Conservation (phyloP, 2,797 vertebrate species). For the Pangasius djambal region DNA sequence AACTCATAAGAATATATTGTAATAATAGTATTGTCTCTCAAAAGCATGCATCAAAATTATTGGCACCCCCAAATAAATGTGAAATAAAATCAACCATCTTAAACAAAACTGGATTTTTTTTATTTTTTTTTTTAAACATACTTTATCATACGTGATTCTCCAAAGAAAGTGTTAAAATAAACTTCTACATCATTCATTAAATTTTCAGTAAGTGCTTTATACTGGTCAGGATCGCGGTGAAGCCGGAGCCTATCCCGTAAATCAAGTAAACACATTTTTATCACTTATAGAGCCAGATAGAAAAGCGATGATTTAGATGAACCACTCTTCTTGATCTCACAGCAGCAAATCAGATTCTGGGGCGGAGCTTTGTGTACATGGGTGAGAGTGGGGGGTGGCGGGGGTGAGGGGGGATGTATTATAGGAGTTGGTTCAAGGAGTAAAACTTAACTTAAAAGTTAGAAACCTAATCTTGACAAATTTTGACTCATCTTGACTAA, state of each 20-base stretch:
- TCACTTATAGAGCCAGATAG: neutral
- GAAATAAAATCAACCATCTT: neutral
- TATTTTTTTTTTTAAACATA: neutral
- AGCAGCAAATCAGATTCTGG: neutral
- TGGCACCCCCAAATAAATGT: neutral
- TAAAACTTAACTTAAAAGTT: neutral
- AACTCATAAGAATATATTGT: neutral
- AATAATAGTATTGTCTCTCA: neutral
- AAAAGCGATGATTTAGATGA: neutral
- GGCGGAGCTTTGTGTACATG: neutral
- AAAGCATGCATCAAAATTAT: neutral
- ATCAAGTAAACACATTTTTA: neutral
- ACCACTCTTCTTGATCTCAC: neutral
- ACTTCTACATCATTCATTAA: neutral
- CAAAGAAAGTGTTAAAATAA: neutral
- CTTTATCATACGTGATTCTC: neutral
- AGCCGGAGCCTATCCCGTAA: neutral
- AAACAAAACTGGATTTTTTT: neutral
- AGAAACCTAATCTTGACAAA: neutral
- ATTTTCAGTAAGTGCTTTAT: too few relatives aligned
- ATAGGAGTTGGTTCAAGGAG: neutral
- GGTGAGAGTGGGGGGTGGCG: neutral
- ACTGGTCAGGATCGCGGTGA: neutral
- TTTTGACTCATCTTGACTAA: neutral
- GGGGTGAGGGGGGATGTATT: neutral